A percentile compares a stretch with the other conserved stretches of the same genome.
Conservation (phyloP, 2,113 vertebrate genomes). For the Bagarius yarrelli region DNA sequence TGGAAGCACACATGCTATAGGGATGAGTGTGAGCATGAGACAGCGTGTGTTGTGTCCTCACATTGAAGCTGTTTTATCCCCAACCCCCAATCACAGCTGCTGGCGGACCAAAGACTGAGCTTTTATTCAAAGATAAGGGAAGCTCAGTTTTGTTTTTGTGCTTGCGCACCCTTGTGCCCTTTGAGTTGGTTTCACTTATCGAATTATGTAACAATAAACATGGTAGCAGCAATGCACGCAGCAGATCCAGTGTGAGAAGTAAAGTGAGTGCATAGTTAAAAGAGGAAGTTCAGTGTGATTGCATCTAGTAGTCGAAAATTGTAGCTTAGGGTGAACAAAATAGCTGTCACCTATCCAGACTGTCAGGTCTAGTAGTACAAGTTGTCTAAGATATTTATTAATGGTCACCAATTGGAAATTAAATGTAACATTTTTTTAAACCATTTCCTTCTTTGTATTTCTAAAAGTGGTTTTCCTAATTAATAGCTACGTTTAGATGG, state of each 20-base stretch:
- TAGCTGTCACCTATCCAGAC: neutral
- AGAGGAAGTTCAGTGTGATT: neutral
- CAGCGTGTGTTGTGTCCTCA: slow-evolving; percentile 1
- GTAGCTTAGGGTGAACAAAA: neutral
- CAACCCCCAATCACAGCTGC: slow-evolving; percentile 37
- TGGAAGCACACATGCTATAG: neutral
- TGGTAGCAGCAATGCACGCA: slow-evolving; percentile 2
- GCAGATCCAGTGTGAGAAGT: neutral
- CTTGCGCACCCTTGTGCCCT: neutral
- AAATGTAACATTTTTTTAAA: neutral
- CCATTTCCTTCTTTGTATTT: neutral
- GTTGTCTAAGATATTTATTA: neutral
- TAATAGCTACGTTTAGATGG: no score
- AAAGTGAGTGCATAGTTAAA: neutral
- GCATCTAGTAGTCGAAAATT: neutral
- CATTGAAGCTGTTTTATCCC: neutral
- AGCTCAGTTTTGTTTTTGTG: neutral
- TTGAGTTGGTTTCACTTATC: slow-evolving; percentile 26
- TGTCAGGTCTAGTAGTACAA: neutral
- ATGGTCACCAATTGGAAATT: neutral
- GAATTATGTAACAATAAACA: slow-evolving; percentile 30
- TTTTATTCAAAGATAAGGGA: slow-evolving; percentile 18
- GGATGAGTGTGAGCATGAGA: neutral
- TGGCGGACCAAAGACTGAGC: slow-evolving; percentile 3
- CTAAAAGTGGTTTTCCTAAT: no score